Base-by-base conservation (phyloP, 1,140 invertebrate species). In the Procambarus clarkii region DNA sequence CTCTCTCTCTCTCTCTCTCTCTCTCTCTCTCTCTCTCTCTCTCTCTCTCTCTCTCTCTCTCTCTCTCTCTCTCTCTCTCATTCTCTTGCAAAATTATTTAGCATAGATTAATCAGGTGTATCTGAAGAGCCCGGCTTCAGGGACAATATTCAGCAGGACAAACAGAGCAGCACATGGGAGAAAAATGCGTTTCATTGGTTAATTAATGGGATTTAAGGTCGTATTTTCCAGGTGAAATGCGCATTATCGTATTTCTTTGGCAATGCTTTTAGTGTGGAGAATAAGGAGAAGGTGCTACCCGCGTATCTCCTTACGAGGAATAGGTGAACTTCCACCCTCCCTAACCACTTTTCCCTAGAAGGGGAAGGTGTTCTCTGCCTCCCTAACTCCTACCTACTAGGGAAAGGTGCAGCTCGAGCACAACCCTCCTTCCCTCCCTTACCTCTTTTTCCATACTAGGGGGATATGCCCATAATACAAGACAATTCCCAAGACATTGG, bases 401-500 rank as follows among this genome's bases (percentile, higher is more conserved):
- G 34, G 34, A 34, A 34, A 34, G 34, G 34, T 0, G 34, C 34
- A 34, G 34, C 34, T 34, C 34, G 34, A 34, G 34, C 34, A 34
- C 34, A 34, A 34, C 34, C 34, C 1, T 0, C 34, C 34, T 34
- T 34, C 34, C 60, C 60, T 4, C 64, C 34, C 64, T 46, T 21
- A 34, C 83, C 76, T 77, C 74, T 78, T 5, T 60, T 34, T 24
- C 58, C 60, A 71, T 34, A 34, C 34, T 0, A 34, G 34, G 45
- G 69, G 79, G 34, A 89, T 82, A 15, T 58, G 21, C 18, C 50
- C 24, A 89, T 69, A 71, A 82, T 82, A 89, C 71, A 69, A 54
- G 80, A 60, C 87, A 48, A 82, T 89, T 89, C 48, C 76, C 87
- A 89, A 76, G 87, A 89, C 79, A 54, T 64, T 79, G 44, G 87